Evolutionary conservation across 1,140 invertebrate genomes (phyloP).

Genomic region (Metopolophium dirhodum): DNA sequence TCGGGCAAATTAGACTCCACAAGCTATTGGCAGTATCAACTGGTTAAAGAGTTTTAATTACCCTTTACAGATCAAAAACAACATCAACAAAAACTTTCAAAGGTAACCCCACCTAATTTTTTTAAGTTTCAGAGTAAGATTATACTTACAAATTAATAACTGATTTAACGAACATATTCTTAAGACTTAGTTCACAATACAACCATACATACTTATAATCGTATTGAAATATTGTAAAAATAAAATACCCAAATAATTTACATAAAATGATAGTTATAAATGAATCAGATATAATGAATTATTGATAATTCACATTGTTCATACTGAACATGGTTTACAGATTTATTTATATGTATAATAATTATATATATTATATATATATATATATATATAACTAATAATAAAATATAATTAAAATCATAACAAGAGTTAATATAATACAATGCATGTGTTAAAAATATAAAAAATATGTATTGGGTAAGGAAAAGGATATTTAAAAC

Average conservation of each 20-base stretch:
- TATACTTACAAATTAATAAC: slow-evolving; percentile 7
- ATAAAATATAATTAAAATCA: not conserved
- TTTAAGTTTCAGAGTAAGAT: slow-evolving; percentile 32
- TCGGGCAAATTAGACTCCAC: slow-evolving; percentile 52
- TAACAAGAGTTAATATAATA: not conserved
- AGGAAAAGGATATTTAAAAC: not conserved
- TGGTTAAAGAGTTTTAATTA: slow-evolving; percentile 53
- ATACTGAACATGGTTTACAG: not conserved
- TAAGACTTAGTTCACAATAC: not conserved
- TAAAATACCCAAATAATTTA: not conserved
- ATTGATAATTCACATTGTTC: not conserved
- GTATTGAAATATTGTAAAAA: not conserved
- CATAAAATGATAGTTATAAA: not conserved
- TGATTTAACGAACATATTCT: not conserved
- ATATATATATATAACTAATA: not conserved
- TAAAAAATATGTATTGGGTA: not conserved
- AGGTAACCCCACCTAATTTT: slow-evolving; percentile 47
- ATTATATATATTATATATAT: too few species aligned
- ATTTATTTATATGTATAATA: not conserved
- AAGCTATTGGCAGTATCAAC: slow-evolving; percentile 57
- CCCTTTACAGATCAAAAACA: slow-evolving; percentile 55
- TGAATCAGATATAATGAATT: not conserved
- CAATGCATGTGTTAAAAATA: not conserved
- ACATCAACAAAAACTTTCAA: slow-evolving; percentile 54
- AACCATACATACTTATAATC: not conserved